Conservation (phyloP, 2,797 vertebrate genomes). For the Rhinichthys osculus region DNA sequence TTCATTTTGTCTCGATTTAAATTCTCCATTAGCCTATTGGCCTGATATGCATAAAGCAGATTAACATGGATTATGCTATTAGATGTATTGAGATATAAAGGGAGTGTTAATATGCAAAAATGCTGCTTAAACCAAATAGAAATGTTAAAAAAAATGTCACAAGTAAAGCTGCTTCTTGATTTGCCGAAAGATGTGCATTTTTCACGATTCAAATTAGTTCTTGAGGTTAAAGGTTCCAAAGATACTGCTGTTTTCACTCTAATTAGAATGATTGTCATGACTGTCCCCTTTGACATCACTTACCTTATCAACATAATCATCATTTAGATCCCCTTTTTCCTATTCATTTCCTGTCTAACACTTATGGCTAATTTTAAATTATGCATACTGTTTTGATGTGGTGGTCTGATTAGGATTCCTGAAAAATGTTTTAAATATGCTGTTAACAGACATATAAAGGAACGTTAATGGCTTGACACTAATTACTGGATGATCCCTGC, state of each 20-base stretch:
- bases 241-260: slow-evolving; percentile 26
- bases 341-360: slow-evolving; percentile 45
- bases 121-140: neutral
- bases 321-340: slow-evolving; percentile 21
- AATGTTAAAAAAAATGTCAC: neutral
- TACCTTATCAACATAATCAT: slow-evolving; percentile 45
- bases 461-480: slow-evolving; percentile 65
- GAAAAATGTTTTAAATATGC: slow-evolving; percentile 57
- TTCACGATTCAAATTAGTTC: slow-evolving; percentile 5
- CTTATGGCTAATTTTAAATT: slow-evolving; percentile 40
- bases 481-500: slow-evolving; percentile 64
- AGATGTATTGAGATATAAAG: neutral
- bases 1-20: slow-evolving; percentile 10
- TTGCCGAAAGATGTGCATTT: neutral
- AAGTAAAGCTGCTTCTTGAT: neutral
- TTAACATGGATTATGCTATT: slow-evolving; percentile 23
- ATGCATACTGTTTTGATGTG: slow-evolving; percentile 50
- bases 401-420: slow-evolving; percentile 55
- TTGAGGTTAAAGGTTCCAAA: slow-evolving; percentile 17
- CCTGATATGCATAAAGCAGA: neutral
- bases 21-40: slow-evolving; percentile 27
- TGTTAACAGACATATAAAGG: slow-evolving; percentile 61
- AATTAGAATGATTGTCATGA: slow-evolving; percentile 33
- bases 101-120: neutral
- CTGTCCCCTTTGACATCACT: slow-evolving; percentile 41